Evolutionary conservation across 2,888 invertebrate genomes (phyloP), one percentile per base, ranked within the genome.

Genomic region (Diaprepes abbreviatus): DNA sequence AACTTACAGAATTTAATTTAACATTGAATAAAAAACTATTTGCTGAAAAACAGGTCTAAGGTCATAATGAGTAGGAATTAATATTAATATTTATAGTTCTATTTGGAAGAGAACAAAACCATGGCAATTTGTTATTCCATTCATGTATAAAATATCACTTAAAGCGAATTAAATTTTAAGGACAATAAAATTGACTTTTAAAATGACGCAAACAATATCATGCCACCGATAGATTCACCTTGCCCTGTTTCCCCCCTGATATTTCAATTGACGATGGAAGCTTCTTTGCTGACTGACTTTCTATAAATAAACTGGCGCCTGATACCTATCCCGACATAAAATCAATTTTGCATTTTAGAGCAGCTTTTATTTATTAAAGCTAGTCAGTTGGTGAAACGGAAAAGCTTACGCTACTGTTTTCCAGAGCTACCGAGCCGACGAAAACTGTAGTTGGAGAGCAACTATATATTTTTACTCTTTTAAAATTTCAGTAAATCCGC

Each of bases 271-370:
- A 21, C 38, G 40, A 63, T 63, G 52, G 28, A 48, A 62, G 35
- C 50, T 38, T 63, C 31, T 59, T 59, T 31, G 10, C 45, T 24
- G 50, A 36, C 38, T 17, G 28, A 54, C 38, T 63, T n/a, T 66
- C 66, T 66, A 66, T 60, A 66, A 66, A 66, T 66, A 66, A 52
- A 54, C 60, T 45, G 43, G 66, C 59, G 59, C 66, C 66, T 54
- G 66, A 60, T 60, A 66, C 59, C 58, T 38, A 35, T 28, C n/a
- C 28, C 33, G 66, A 57, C 19, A 59, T 45, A 66, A 66, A 66
- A 66, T 66, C 66, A 66, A 66, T 66, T 66, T 60, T 66, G 66
- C 66, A 66, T 66, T 66, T 59, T 66, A 59, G 38, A 66, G 60
- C 21, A 19, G 40, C 60, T 43, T 54, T 60, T 66, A 66, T 59